A percentile compares a stretch with the other conserved stretches of the same genome.
These are phyloP conservation scores for Coelopa frigida DNA, from an alignment of 1,140 invertebrate genomes.

Conservation along the genomic window DNA sequence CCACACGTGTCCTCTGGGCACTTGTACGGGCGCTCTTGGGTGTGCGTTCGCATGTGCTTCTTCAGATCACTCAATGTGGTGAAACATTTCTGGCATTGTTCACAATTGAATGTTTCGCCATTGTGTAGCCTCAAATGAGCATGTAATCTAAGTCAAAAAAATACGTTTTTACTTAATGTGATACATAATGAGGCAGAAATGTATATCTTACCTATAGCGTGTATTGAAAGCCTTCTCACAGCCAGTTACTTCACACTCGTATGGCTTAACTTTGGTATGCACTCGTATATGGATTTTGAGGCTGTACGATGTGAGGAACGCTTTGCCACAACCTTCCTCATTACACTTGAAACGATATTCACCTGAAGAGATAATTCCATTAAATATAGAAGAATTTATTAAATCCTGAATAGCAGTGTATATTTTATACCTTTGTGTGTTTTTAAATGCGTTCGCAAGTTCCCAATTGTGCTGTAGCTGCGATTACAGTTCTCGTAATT, in stretches of 20 bases:
- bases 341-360: constrained; percentile 91
- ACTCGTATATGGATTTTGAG: constrained; percentile 91
- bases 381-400: not conserved
- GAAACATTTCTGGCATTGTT: constrained; percentile 84
- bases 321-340: constrained; percentile 80
- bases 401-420: constrained; percentile 6
- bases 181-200: constrained; percentile 8
- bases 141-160: constrained; percentile 57
- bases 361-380: constrained; percentile 52
- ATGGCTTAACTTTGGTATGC: constrained; percentile 91
- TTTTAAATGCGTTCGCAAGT: constrained; percentile 91
- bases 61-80: constrained; percentile 89
- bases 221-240: constrained; percentile 94
- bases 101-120: constrained; percentile 92
- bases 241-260: constrained; percentile 64
- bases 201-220: constrained; percentile 61
- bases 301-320: constrained; percentile 91
- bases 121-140: constrained; percentile 89
- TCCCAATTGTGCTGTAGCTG: constrained; percentile 90
- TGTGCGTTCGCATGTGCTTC: constrained; percentile 88
- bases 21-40: constrained; percentile 85
- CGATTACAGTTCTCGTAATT: constrained; percentile 82
- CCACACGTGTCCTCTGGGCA: constrained; percentile 77
- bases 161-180: constrained; percentile 12
- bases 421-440: constrained; percentile 79